Conservation (phyloP, 2,113 vertebrate species). For the Nettapus auritus region DNA sequence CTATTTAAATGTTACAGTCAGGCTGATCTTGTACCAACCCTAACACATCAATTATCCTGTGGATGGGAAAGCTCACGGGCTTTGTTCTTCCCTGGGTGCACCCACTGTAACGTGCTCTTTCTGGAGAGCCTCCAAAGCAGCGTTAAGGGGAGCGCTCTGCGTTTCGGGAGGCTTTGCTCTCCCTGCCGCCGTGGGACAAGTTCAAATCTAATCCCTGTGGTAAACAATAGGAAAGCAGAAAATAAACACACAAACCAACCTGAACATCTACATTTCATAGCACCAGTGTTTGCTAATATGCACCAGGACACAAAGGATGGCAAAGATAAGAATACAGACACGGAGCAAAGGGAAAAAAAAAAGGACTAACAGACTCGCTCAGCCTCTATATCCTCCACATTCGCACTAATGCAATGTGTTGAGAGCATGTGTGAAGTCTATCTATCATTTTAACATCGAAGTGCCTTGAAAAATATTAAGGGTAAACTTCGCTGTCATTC, state of each 20-base stretch:
- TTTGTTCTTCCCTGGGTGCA: background rate
- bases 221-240: background rate
- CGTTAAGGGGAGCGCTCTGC: background rate
- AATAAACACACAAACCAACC: background rate
- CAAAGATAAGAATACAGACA: background rate
- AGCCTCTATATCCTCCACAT: background rate
- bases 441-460: conserved; percentile 58
- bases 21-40: background rate
- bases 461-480: conserved; percentile 61
- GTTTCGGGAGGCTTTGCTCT: background rate
- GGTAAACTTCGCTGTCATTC: conserved; percentile 51
- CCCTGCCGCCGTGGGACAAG: rapidly evolving
- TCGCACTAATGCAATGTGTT: background rate
- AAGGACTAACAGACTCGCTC: conserved; percentile 20
- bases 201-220: background rate
- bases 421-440: conserved; percentile 62
- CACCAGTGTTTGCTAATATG: rapidly evolving
- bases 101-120: background rate
- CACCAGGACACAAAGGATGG: background rate
- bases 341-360: conserved; percentile 1
- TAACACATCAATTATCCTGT: background rate
- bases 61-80: background rate
- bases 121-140: background rate
- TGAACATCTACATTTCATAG: background rate
- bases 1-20: background rate